These are phyloP conservation scores for Acrobasis suavella DNA, from an alignment of 2,888 invertebrate species.

Conservation along the genomic window DNA sequence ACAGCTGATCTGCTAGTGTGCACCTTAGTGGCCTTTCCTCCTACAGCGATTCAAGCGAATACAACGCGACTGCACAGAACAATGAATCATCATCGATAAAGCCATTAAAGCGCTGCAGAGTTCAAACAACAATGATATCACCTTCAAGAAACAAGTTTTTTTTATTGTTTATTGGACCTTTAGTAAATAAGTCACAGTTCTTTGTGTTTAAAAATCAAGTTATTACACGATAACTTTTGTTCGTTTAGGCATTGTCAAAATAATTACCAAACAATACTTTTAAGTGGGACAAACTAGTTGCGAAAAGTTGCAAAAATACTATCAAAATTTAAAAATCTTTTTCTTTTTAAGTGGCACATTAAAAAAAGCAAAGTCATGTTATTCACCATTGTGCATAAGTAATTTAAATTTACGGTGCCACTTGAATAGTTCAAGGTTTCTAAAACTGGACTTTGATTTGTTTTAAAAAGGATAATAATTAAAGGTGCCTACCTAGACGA, in stretches of 20 bases:
- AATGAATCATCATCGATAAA: constrained; percentile 17
- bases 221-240: constrained; percentile 6
- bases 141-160: constrained; percentile 24
- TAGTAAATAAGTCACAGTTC: constrained; percentile 20
- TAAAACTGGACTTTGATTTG: no score
- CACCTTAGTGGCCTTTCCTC: constrained; percentile 34
- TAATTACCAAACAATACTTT: constrained; percentile 4
- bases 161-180: constrained; percentile 21
- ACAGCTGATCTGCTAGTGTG: constrained; percentile 33
- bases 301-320: background rate
- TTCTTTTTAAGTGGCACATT: background rate
- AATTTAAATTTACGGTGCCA: no score
- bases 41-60: constrained; percentile 40
- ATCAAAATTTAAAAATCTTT: background rate
- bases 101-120: constrained; percentile 33
- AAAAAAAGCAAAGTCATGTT: background rate
- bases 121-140: constrained; percentile 34
- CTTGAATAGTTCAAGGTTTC: no score
- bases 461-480: no score
- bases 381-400: no score
- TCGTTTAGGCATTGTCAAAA: constrained; percentile 3
- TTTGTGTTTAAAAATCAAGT: constrained; percentile 13
- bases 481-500: no score
- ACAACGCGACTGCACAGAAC: constrained; percentile 25
- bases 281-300: background rate